phyloP scores from a whole-genome alignment of 2,888 invertebrate species.

The Agonum fuliginosum region DNA sequence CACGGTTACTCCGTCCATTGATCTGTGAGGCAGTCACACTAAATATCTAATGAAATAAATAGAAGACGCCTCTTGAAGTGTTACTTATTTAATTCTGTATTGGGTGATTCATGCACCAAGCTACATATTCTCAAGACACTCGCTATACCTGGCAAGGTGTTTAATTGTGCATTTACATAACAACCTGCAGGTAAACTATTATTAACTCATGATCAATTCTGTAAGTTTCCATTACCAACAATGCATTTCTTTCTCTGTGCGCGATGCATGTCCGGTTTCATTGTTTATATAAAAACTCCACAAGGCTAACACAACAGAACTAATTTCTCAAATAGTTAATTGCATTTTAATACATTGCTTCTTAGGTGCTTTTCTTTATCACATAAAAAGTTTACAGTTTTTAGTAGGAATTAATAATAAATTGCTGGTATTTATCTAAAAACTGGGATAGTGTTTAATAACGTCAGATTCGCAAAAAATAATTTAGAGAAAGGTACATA shows the following conservation, averaged over 20 bases:
- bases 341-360: constrained; percentile 39
- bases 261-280: constrained; percentile 8
- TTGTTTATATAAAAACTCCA: constrained; percentile 30
- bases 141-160: neutral
- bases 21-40: no score
- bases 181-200: neutral
- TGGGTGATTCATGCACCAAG: no score
- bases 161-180: constrained; percentile 25
- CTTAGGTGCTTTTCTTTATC: constrained; percentile 15
- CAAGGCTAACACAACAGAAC: neutral
- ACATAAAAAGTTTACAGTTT: constrained; percentile 1
- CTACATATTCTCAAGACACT: no score
- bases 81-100: no score
- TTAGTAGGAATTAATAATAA: constrained; percentile 8
- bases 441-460: neutral
- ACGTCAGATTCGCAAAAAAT: no score
- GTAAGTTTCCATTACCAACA: constrained; percentile 35
- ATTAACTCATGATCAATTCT: constrained; percentile 19
- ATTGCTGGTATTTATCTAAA: constrained; percentile 22
- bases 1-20: no score
- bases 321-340: constrained; percentile 32
- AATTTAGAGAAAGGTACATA: neutral
- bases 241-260: constrained; percentile 13
- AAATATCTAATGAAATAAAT: no score
- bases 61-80: no score